Evolutionary conservation across 2,888 invertebrate species (phyloP).

Genomic region (Allygus modestus): DNA sequence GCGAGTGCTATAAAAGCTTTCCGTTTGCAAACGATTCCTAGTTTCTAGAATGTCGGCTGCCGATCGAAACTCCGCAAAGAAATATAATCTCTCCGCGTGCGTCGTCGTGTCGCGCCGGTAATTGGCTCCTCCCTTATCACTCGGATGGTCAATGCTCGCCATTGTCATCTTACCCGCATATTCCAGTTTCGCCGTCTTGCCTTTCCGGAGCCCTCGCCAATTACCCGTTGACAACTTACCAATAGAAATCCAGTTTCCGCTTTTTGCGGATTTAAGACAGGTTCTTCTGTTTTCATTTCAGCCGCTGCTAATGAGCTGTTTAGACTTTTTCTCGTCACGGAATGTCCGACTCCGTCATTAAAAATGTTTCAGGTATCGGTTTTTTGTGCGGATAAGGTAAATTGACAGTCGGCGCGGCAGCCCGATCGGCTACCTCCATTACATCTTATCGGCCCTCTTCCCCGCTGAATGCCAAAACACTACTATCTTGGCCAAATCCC

Average conservation of each 20-base stretch:
- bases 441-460: conserved; percentile 22
- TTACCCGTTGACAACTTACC: conserved; percentile 57
- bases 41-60: background rate
- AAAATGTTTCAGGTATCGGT: conserved; percentile 50
- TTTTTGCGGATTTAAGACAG: conserved; percentile 58
- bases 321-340: conserved; percentile 48
- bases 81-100: conserved; percentile 2
- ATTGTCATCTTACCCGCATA: conserved; percentile 42
- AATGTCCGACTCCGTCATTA: conserved; percentile 50
- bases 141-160: background rate
- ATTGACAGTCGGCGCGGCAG: conserved; percentile 16
- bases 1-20: no score
- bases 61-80: background rate
- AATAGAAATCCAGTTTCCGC: conserved; percentile 59
- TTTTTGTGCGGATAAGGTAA: conserved; percentile 50
- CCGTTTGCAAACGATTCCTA: no score
- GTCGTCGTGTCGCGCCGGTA: conserved; percentile 13
- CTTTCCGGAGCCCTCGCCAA: conserved; percentile 54
- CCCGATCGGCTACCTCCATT: background rate
- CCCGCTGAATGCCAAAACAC: conserved; percentile 27
- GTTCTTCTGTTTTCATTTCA: conserved; percentile 59
- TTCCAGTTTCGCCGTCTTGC: conserved; percentile 54
- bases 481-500: background rate
- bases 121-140: conserved; percentile 34
- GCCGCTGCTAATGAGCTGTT: conserved; percentile 55